phyloP scores from a whole-genome alignment of 2,113 vertebrate species.

The Pipra filicauda region DNA sequence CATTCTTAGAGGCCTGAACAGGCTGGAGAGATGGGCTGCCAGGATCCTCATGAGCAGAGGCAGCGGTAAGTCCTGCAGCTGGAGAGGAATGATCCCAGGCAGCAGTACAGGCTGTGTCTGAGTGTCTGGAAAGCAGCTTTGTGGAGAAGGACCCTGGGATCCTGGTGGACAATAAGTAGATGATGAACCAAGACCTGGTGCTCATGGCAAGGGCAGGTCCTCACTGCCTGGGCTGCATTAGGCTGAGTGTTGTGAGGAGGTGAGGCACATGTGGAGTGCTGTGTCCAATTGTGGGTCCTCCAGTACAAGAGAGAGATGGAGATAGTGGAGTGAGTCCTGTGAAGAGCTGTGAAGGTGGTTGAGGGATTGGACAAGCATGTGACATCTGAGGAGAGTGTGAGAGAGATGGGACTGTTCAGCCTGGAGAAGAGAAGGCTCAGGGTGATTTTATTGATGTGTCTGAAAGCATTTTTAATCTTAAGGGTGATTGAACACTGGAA shows the following conservation, averaged over 20 bases:
- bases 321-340: neutral
- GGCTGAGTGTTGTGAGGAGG: neutral
- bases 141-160: neutral
- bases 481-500: neutral
- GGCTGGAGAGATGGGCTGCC: neutral
- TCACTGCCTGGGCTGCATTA: neutral
- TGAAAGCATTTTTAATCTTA: neutral
- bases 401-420: neutral
- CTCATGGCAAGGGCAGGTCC: neutral
- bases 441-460: neutral
- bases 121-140: neutral
- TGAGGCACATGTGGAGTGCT: neutral
- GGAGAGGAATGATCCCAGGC: neutral
- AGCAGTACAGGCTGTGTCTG: neutral
- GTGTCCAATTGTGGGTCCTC: neutral
- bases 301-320: neutral
- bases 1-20: neutral
- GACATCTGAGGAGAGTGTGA: neutral
- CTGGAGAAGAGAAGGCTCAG: neutral
- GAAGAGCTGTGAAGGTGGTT: rapidly evolving
- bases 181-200: rapidly evolving
- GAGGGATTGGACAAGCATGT: neutral
- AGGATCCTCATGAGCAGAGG: neutral
- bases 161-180: neutral
- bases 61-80: neutral